Percentiles rank a stretch among this genome's conserved stretches.
Conservation (phyloP, 2,113 vertebrate genomes). For the Antidorcas marsupialis region DNA sequence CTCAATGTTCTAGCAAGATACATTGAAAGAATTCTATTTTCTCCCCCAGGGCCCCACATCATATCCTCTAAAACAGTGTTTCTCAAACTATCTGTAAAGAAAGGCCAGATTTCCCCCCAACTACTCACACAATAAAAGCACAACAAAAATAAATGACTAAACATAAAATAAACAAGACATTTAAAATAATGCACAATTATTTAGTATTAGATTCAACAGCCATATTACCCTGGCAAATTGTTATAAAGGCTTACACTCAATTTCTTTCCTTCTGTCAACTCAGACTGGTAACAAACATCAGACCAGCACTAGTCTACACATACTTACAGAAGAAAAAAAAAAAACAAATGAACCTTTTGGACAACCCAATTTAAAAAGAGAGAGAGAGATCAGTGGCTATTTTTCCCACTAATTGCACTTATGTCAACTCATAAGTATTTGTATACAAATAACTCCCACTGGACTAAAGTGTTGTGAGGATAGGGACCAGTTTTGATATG, state of each 20-base stretch:
- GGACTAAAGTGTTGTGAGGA: background rate
- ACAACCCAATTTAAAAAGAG: background rate
- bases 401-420: background rate
- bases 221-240: background rate
- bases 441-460: background rate
- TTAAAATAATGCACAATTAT: background rate
- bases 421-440: background rate
- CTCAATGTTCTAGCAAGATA: slow-evolving; percentile 9
- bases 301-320: background rate
- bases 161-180: background rate
- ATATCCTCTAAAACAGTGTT: background rate
- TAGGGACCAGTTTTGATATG: background rate
- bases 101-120: background rate
- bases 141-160: slow-evolving; percentile 7
- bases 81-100: background rate
- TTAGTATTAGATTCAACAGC: background rate
- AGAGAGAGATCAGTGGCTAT: background rate
- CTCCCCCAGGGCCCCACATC: background rate
- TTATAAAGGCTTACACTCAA: background rate
- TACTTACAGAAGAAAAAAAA: background rate
- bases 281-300: background rate
- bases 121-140: slow-evolving; percentile 26
- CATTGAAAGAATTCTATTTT: slow-evolving; percentile 29
- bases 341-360: background rate
- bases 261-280: background rate